Evolutionary conservation across 1,140 invertebrate genomes (phyloP), one percentile per base, ranked within the genome.

Genomic region (Anagrus nilaparvatae): DNA sequence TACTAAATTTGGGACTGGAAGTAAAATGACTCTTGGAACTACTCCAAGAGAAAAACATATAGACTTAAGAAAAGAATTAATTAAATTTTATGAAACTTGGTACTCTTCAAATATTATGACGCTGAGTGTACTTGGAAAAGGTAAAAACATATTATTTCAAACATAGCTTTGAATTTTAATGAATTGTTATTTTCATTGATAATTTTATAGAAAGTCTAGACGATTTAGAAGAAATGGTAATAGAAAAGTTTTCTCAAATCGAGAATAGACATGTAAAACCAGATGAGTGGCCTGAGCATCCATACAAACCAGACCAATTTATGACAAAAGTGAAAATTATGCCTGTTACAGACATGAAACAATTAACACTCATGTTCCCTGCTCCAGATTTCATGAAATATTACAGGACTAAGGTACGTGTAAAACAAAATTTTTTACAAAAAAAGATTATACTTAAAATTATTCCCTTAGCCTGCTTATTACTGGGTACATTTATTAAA

Each of bases 81-180:
- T 97, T 1, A 80, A 92, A 51, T 98, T 97, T 65, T 89, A 98
- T 70, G 63, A 79, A 5, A 71, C 81, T 34, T 93, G 84, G 81
- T 98, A 98, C 68, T 97, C 93, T 0, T 75, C 93, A 0, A 89
- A 91, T 61, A 80, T 97, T 18, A 98, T 97, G 93, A 74, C 77
- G 24, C 66, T 97, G 13, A 76, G 79, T 44, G 76, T 97, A 4
- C 61, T 96, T 35, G 92, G 93, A 38, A 93, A 89, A 82, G 86
- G 84, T 86, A 63, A 53, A 52, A n/a, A n/a, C n/a, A n/a, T n/a
- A n/a, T n/a, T n/a, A n/a, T n/a, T n/a, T n/a, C n/a, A n/a, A 9
- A 5, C 18, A 10, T 18, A 14, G 27, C 5, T 1, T 9, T 32
- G 28, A 16, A 41, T 27, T 43, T 30, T 21, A 16, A 13, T 6